Conservation (phyloP, 2,797 vertebrate genomes). For the Acanthornis magna region DNA sequence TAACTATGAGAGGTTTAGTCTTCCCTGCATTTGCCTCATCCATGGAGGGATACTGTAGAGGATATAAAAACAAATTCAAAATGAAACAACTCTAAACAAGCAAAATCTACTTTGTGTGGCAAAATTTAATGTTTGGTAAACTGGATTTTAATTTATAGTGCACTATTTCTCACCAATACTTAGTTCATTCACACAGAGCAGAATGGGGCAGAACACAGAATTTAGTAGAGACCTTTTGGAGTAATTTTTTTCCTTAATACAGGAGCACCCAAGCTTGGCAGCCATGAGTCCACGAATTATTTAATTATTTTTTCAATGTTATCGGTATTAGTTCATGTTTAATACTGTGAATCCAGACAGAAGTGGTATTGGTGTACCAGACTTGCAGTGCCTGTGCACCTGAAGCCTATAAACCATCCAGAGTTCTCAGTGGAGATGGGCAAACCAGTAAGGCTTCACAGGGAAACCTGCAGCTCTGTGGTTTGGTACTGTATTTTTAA, state of each 20-base stretch:
- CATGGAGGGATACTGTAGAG: background rate
- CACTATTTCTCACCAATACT: background rate
- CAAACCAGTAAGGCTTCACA: background rate
- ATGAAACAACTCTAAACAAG: rapidly evolving
- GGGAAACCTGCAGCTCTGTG: background rate
- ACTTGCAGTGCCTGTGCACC: background rate
- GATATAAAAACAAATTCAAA: background rate
- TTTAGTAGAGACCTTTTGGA: background rate
- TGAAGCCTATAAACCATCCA: rapidly evolving
- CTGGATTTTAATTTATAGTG: background rate
- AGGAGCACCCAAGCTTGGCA: background rate
- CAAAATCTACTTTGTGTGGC: background rate
- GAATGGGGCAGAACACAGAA: rapidly evolving
- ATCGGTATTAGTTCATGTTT: background rate
- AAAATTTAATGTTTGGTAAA: background rate
- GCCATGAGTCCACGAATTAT: background rate
- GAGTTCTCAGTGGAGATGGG: background rate
- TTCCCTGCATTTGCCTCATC: background rate
- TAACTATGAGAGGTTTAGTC: background rate
- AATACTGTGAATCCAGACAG: no score
- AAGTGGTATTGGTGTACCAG: rapidly evolving
- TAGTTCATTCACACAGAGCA: background rate
- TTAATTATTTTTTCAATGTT: background rate
- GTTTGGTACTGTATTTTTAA: background rate
- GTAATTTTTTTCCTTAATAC: background rate